These are phyloP conservation scores for Sciurus carolinensis DNA, from an alignment of 2,797 vertebrate genomes.

Conservation along the genomic window DNA sequence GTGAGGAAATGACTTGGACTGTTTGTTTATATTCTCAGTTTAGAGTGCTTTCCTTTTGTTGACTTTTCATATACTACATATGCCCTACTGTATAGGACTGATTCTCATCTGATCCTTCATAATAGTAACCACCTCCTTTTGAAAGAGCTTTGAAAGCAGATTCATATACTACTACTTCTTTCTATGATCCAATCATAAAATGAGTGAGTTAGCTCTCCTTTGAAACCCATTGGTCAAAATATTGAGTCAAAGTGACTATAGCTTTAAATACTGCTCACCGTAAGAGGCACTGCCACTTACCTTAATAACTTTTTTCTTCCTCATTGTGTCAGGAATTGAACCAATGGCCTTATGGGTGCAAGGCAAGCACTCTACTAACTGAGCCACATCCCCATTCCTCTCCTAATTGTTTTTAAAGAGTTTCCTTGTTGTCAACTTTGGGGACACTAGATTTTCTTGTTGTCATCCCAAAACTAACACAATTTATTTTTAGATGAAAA, in stretches of 20 bases:
- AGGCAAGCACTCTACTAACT: too few relatives aligned
- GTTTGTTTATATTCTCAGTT: neutral
- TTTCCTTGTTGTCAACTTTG: neutral
- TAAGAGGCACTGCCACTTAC: neutral
- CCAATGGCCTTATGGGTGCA: too few relatives aligned
- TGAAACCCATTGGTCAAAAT: neutral
- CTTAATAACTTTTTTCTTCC: too few relatives aligned
- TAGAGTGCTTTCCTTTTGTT: neutral
- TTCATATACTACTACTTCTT: neutral
- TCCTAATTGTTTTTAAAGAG: neutral
- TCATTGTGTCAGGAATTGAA: too few relatives aligned
- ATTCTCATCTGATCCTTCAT: neutral
- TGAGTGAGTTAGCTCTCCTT: neutral
- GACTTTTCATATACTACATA: neutral
- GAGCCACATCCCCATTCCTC: too few relatives aligned
- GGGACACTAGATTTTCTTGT: neutral
- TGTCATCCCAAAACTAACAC: neutral
- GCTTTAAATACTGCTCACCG: neutral
- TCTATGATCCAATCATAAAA: neutral
- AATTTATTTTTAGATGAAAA: neutral
- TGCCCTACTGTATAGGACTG: fast-evolving
- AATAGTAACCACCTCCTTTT: neutral
- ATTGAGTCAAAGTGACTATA: neutral
- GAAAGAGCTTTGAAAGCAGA: neutral
- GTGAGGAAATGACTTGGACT: neutral